Base-by-base conservation (phyloP, 1,140 invertebrate species). In the Dinothrombium tinctorium region DNA sequence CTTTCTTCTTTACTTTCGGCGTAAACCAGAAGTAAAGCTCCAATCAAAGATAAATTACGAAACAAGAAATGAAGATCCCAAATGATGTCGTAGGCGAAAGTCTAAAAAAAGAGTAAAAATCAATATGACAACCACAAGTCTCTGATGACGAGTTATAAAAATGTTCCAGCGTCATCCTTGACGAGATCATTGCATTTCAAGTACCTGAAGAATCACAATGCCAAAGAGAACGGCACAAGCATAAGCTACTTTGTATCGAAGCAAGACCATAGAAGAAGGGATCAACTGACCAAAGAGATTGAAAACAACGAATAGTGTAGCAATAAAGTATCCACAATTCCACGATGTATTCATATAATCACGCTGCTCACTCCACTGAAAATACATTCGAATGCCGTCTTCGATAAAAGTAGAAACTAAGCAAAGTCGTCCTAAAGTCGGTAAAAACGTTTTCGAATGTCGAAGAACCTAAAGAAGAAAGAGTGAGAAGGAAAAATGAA, bases 371-470 rank as follows among this genome's bases (percentile, higher is more conserved):
- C 72, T 71, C 92, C 94, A 99, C 61, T 99, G 94, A 52, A 83
- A 76, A 74, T 83, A 98, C 94, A 99, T 99, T 46, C 94, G 71
- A 28, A 98, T 66, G 1, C 94, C 94, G 71, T 99, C 94, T 66
- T 99, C 94, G 22, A 99, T 67, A 64, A 99, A 99, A 50, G 94
- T 99, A 43, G 87, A 87, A 50, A 99, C 92, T n/a, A 99, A 69
- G 58, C 89, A 99, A 26, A 96, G 62, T 44, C 92, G 68, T 3
- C 92, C 92, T 37, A 95, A 64, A 45, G 89, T 92, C 17, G 94
- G 94, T 50, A 99, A 62, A 41, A 95, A 66, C 60, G 87, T 71
- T 62, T 96, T 95, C 36, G 79, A 74, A 62, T 82, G 76, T 51
- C 86, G 69, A 48, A 89, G 73, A 36, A 92, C 76, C 86, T 94